A percentile compares a stretch with the other conserved stretches of the same genome.
These are phyloP conservation scores for Coptodon rendalli DNA, from an alignment of 2,113 vertebrate genomes.

Conservation along the genomic window DNA sequence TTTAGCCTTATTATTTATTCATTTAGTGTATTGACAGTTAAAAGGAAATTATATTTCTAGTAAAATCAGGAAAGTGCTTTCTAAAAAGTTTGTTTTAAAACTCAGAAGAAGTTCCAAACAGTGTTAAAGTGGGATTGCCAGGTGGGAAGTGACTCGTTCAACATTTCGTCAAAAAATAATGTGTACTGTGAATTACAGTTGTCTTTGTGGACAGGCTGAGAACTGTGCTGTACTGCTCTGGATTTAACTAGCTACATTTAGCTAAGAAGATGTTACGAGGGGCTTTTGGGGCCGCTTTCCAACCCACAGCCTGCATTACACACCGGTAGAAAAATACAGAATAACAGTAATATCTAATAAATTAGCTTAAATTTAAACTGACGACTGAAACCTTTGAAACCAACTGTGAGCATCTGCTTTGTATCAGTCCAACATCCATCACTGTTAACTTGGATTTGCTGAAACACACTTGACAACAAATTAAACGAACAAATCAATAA, in stretches of 20 bases:
- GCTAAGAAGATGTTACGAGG: background rate
- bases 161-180: background rate
- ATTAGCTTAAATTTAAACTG: background rate
- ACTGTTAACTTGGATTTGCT: background rate
- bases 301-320: background rate
- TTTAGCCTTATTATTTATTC: background rate
- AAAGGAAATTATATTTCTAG: background rate
- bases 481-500: background rate
- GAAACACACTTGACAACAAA: background rate
- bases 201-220: background rate
- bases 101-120: background rate
- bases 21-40: background rate
- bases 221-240: background rate
- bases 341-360: background rate
- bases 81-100: background rate
- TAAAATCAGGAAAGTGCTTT: background rate
- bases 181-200: background rate
- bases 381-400: background rate
- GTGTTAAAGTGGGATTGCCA: background rate
- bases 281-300: background rate
- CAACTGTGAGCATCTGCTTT: background rate
- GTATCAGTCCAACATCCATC: background rate
- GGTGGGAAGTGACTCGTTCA: background rate
- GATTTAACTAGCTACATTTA: background rate
- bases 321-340: background rate